Evolutionary conservation across 2,888 invertebrate genomes (phyloP), one percentile per base, ranked within the genome.

Genomic region (Panzeria rudis): DNA sequence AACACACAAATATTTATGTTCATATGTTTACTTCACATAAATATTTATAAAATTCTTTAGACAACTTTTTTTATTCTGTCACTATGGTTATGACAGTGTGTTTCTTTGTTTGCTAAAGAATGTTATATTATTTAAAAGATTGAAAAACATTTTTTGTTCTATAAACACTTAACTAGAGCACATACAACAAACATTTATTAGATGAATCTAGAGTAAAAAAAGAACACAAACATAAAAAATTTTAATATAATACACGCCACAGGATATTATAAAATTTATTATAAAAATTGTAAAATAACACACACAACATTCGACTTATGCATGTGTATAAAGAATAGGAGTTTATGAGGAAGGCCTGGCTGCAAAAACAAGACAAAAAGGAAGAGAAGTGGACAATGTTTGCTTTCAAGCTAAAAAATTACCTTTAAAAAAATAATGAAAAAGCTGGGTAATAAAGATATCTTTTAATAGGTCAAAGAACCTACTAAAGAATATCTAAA

Each of bases 221-320:
- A 13, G 72, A 25, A 38, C 13, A 50, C 47, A 25, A 29, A 64
- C 38, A 62, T 54, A 76, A 20, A 73, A 54, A 35, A 54, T 32
- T 62, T 3, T 56, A 35, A 47, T 56, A 64, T 71, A 72, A 75
- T 38, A 72, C 68, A 84, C 73, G 77, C 85, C 82, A 66, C 82
- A 85, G 85, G 85, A 85, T 85, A 82, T 85, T 75, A 75, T 59
- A 85, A 85, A 78, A 82, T 78, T 78, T 85, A 75, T 71, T 82
- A 82, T 69, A 68, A 75, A 68, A 62, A 68, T 69, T 72, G 17
- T 62, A 56, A 23, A 1, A 62, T 23, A 68, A 62, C 38, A 41
- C 41, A 62, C 38, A 35, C 9, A 35, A 82, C n/a, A 47, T 47
- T 38, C 0, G 13, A 23, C 11, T 5, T 17, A 50, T 8, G 9